Evolutionary conservation across 2,888 invertebrate genomes (phyloP), one percentile per base, ranked within the genome.

Genomic region (Zygaena filipendulae): DNA sequence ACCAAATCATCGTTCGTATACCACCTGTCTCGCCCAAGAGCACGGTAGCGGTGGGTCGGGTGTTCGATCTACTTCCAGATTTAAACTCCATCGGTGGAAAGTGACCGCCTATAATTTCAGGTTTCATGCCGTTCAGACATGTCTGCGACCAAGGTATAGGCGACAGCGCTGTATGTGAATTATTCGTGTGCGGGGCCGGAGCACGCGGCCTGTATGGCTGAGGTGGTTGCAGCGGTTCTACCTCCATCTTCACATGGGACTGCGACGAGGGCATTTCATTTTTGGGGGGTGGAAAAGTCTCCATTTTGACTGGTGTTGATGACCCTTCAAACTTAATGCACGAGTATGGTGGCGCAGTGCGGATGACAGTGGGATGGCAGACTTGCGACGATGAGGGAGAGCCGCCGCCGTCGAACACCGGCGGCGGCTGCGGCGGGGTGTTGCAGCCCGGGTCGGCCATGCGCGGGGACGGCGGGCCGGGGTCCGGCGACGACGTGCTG

Each of bases 11-110:
- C 12, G 85, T 85, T 24, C 87, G 81, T 0, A 95, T 94, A 21
- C 94, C 92, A 29, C 94, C 95, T 20, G 92, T 92, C 66, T 95
- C 94, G 25, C 94, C 94, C 93, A 95, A 93, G 43, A 95, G 92
- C 38, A 94, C 94, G 25, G 92, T 91, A 14, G 95, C 94, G 27
- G 94, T 89, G 49, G 63, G 88, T 52, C 75, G 84, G 25, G 62
- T 52, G 47, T 59, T 59, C 5, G 72, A 68, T 45, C 80, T 52
- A 30, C 51, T 47, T 21, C 74, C 75, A 9, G 51, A 50, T 43
- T 80, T 75, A 21, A 60, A 48, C 36, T 79, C 80, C 13, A 69
- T 51, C 29, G 77, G 74, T 53, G 81, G 81, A 47, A 81, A 81
- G 39, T 80, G 74, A 20, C 81, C 81, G 27, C 90, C 89, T 44